phyloP scores from a whole-genome alignment of 2,113 vertebrate species.

The Morone saxatilis region DNA sequence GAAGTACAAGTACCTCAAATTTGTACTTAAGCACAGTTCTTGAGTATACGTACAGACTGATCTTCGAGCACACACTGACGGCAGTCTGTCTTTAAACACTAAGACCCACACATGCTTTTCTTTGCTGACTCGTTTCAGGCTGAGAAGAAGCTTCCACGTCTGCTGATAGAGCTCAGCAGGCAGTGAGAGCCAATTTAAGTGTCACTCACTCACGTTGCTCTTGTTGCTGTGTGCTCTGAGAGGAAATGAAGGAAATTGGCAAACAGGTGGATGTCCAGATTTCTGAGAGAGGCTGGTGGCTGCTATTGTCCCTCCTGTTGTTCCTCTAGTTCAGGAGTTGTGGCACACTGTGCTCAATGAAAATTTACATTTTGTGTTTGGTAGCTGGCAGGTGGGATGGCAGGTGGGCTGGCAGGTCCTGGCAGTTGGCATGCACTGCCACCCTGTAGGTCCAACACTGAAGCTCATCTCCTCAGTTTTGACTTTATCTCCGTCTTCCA shows the following conservation, averaged over 20 bases:
- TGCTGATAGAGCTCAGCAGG: conserved; percentile 13
- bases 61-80: neutral
- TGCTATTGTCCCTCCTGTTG: conserved; percentile 40
- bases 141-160: neutral
- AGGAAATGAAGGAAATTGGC: conserved; percentile 44
- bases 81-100: neutral
- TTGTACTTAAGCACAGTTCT: neutral
- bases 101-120: neutral
- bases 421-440: neutral
- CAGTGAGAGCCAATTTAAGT: conserved; percentile 23
- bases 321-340: conserved; percentile 20
- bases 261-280: conserved; percentile 59
- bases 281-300: conserved; percentile 24
- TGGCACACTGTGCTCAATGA: conserved; percentile 33
- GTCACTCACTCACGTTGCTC: conserved; percentile 41
- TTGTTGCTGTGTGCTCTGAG: conserved; percentile 21
- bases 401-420: conserved; percentile 34
- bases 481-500: conserved; percentile 33
- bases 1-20: neutral
- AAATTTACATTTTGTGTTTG: conserved; percentile 36
- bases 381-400: conserved; percentile 33
- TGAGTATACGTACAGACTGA: neutral
- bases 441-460: neutral
- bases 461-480: conserved; percentile 14
- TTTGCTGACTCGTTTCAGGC: neutral